A percentile compares a stretch with the other conserved stretches of the same genome.
phyloP scores from a whole-genome alignment of 2,797 vertebrate species.

The Gobionotothen gibberifrons region DNA sequence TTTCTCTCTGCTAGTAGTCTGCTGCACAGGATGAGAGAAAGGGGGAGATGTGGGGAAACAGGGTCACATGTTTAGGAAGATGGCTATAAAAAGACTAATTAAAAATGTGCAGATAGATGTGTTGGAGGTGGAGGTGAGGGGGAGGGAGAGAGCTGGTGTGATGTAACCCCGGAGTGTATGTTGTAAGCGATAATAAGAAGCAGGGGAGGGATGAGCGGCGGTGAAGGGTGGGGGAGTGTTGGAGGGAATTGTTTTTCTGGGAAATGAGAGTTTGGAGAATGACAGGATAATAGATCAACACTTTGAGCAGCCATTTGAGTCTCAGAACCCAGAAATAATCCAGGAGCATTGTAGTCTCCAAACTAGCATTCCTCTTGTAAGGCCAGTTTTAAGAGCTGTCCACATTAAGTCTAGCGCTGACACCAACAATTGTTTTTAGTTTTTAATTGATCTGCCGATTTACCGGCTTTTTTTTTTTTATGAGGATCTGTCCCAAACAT shows the following conservation, averaged over 20 bases:
- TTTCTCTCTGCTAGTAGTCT: constrained; percentile 31
- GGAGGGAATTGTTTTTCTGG: constrained; percentile 31
- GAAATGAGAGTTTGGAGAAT: constrained; percentile 20
- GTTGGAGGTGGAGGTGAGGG: constrained; percentile 49
- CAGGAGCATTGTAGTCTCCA: constrained; percentile 7
- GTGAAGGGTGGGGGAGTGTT: constrained; percentile 28
- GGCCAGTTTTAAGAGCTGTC: background rate
- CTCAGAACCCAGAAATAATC: constrained; percentile 7
- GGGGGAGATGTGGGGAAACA: constrained; percentile 18
- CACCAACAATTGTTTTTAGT: too few relatives aligned
- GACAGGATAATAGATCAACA: background rate
- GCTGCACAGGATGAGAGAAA: constrained; percentile 29
- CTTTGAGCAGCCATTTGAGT: constrained; percentile 14
- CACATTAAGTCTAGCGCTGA: background rate
- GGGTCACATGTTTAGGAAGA: constrained; percentile 60
- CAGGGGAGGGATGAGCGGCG: constrained; percentile 22
- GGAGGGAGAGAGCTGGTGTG: constrained; percentile 43
- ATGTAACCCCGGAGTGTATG: constrained; percentile 71
- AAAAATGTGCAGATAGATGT: constrained; percentile 74
- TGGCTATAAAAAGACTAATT: constrained; percentile 80
- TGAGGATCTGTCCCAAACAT: too few relatives aligned
- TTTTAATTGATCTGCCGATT: too few relatives aligned
- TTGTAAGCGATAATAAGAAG: constrained; percentile 49
- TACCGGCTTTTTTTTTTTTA: too few relatives aligned
- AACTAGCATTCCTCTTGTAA: background rate